Evolutionary conservation across 35 echinoderm and acorn worm genomes (phyloP).

Genomic region (Lytechinus pictus): DNA sequence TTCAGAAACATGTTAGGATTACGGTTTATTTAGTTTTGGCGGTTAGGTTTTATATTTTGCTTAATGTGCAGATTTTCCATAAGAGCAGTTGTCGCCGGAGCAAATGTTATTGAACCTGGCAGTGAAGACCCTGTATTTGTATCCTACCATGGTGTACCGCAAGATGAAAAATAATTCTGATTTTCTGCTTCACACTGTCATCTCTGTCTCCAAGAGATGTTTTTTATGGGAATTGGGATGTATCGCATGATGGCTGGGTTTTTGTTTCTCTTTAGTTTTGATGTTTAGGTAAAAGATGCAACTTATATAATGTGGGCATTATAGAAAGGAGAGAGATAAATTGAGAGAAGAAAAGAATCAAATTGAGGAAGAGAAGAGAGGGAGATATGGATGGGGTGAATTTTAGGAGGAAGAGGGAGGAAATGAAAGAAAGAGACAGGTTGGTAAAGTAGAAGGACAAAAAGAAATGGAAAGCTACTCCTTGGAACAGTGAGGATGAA

Average conservation of each 20-base stretch:
- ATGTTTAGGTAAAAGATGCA: neutral
- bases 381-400: neutral
- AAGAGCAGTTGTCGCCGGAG: no score
- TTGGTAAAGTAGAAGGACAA: neutral
- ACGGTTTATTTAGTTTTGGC: no score
- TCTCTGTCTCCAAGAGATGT: neutral
- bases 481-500: neutral
- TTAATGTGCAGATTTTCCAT: no score
- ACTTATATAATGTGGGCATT: neutral
- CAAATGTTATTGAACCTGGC: neutral
- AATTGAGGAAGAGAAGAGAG: neutral
- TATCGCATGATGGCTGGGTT: neutral
- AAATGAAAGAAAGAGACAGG: neutral
- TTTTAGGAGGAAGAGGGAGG: neutral
- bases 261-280: neutral
- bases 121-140: neutral
- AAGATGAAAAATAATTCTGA: neutral
- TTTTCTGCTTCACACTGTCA: neutral
- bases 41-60: no score
- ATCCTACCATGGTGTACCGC: neutral
- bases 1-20: no score
- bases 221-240: neutral
- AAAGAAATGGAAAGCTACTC: neutral
- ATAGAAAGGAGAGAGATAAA: neutral
- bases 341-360: neutral